Evolutionary conservation across 2,113 vertebrate species (phyloP).

Genomic region (Neolamprologus hecqui): DNA sequence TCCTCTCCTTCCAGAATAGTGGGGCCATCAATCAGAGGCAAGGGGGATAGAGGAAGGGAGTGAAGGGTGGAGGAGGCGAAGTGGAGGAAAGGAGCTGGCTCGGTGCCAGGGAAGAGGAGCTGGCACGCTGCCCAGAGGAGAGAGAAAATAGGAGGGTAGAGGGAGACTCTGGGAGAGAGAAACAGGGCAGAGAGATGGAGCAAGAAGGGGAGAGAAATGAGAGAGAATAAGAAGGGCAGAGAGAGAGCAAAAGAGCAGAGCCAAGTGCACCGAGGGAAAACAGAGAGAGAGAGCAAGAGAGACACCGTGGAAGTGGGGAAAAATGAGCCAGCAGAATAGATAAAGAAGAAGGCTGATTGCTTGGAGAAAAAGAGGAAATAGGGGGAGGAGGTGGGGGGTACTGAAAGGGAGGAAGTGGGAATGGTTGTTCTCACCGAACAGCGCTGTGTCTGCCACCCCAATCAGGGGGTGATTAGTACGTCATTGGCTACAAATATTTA

Average conservation of each 20-base stretch:
- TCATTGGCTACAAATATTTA: slow-evolving; percentile 62
- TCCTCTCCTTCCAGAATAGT: slow-evolving; percentile 66
- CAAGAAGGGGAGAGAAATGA: slow-evolving; percentile 12
- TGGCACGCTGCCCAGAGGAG: slow-evolving; percentile 64
- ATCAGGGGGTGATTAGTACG: slow-evolving; percentile 60
- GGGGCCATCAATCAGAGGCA: slow-evolving; percentile 72
- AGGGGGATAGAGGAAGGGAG: slow-evolving; percentile 42
- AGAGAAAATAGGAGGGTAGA: slow-evolving; percentile 12
- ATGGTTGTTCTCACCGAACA: slow-evolving; percentile 29
- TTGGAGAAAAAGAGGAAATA: neutral
- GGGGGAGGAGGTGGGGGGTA: neutral
- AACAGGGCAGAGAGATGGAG: slow-evolving; percentile 37
- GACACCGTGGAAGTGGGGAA: slow-evolving; percentile 10
- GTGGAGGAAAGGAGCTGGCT: slow-evolving; percentile 45
- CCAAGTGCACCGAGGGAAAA: slow-evolving; percentile 45
- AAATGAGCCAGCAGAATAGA: slow-evolving; percentile 32
- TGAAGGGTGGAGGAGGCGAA: neutral
- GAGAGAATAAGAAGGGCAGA: slow-evolving; percentile 17
- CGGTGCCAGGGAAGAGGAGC: slow-evolving; percentile 54
- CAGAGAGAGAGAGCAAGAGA: neutral
- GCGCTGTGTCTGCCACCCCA: slow-evolving; percentile 29
- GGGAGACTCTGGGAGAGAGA: slow-evolving; percentile 27
- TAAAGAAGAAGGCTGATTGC: slow-evolving; percentile 30
- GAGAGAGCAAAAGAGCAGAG: slow-evolving; percentile 40
- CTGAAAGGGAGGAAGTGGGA: slow-evolving; percentile 15